phyloP scores from a whole-genome alignment of 2,888 invertebrate species.

The Andrena chrysosceles region DNA sequence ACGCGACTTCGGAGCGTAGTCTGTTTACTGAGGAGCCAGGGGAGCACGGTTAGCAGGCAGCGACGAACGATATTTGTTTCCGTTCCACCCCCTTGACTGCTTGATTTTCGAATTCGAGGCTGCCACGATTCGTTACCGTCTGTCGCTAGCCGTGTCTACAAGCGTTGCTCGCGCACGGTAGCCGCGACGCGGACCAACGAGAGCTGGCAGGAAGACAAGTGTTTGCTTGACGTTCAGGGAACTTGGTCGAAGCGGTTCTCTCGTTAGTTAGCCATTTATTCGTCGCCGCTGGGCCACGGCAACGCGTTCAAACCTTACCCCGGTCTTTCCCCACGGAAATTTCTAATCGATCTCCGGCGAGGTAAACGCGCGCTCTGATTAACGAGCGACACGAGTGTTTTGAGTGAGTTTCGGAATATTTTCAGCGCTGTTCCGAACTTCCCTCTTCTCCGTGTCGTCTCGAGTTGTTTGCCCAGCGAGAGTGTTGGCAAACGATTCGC shows the following conservation, averaged over 20 bases:
- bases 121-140: constrained; percentile 40
- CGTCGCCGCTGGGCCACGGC: neutral
- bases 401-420: neutral
- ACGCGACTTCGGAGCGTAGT: no score
- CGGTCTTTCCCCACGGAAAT: constrained; percentile 7
- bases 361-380: constrained; percentile 16
- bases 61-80: constrained; percentile 29
- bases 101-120: constrained; percentile 33
- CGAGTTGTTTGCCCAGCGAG: neutral
- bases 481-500: no score
- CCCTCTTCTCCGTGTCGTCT: neutral
- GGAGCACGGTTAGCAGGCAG: constrained; percentile 24
- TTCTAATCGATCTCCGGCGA: no score
- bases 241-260: constrained; percentile 29
- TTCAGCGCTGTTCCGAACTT: neutral
- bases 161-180: neutral
- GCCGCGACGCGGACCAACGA: neutral
- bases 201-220: constrained; percentile 10
- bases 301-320: constrained; percentile 6
- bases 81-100: constrained; percentile 2
- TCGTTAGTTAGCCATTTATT: constrained; percentile 40
- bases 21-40: constrained; percentile 10
- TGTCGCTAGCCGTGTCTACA: constrained; percentile 23
- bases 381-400: constrained; percentile 29
- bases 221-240: constrained; percentile 31